Percentiles rank a stretch among this genome's conserved stretches.
phyloP scores from a whole-genome alignment of 2,888 invertebrate species.

The Synanthedon myopaeformis region DNA sequence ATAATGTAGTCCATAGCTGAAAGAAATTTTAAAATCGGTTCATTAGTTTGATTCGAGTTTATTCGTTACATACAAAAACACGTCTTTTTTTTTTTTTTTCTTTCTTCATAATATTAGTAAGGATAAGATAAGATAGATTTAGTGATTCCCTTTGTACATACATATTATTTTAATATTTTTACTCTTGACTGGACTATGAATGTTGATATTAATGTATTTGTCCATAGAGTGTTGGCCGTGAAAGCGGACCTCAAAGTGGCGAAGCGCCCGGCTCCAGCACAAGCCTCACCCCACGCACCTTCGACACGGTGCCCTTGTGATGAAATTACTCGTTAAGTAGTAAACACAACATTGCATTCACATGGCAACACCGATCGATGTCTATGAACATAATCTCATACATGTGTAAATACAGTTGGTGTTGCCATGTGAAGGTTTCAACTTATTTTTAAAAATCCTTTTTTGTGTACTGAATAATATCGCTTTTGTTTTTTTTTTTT shows the following conservation, averaged over 20 bases:
- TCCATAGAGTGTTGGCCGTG: constrained; percentile 62
- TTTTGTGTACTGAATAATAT: constrained; percentile 43
- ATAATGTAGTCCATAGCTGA: no score
- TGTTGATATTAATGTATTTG: not conserved
- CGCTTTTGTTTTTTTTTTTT: constrained; percentile 41
- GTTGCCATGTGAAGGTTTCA: constrained; percentile 45
- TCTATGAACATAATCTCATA: constrained; percentile 4
- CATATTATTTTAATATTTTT: no score
- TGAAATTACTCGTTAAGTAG: constrained; percentile 39
- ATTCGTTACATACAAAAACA: no score
- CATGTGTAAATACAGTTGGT: constrained; percentile 19
- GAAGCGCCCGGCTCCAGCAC: constrained; percentile 74
- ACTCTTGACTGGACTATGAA: not conserved
- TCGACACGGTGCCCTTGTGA: constrained; percentile 61
- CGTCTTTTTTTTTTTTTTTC: no score
- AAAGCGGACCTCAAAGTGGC: constrained; percentile 71
- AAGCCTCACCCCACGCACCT: constrained; percentile 50
- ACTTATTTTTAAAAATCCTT: constrained; percentile 33
- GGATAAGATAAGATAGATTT: no score
- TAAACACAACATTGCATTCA: constrained; percentile 26
- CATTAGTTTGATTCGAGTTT: no score
- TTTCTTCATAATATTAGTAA: no score
- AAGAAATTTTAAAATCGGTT: no score
- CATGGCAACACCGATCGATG: constrained; percentile 35
- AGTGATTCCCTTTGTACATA: no score